A percentile compares a stretch with the other conserved stretches of the same genome.
Evolutionary conservation across 2,888 invertebrate genomes (phyloP).

Genomic region (Gibbula magus): DNA sequence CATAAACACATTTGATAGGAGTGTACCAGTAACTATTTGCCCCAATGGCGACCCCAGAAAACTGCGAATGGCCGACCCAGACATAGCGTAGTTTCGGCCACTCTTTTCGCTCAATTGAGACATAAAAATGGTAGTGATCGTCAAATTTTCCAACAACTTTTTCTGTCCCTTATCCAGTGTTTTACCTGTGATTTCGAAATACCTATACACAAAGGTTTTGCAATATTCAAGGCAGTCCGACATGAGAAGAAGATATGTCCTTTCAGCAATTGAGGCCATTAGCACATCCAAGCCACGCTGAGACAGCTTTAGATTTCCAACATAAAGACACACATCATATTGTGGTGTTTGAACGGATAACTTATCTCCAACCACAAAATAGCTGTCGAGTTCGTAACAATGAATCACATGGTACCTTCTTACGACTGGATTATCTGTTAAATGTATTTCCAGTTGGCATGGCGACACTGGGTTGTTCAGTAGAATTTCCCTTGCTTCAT

Average conservation of each 20-base stretch:
- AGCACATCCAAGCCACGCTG: slow-evolving; percentile 9
- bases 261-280: slow-evolving; percentile 19
- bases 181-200: background rate
- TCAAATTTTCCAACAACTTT: slow-evolving; percentile 14
- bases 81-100: background rate
- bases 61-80: background rate
- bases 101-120: slow-evolving; percentile 4
- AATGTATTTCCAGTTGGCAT: background rate
- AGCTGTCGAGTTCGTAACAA: background rate
- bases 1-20: background rate
- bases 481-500: background rate
- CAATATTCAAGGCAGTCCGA: slow-evolving; percentile 22
- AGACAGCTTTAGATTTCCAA: slow-evolving; percentile 10
- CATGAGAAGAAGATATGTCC: slow-evolving; percentile 4
- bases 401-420: slow-evolving; percentile 15
- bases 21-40: background rate
- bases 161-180: slow-evolving; percentile 9
- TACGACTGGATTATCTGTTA: background rate
- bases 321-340: slow-evolving; percentile 21
- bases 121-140: slow-evolving; percentile 11
- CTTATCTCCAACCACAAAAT: background rate
- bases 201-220: slow-evolving; percentile 11
- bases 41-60: background rate
- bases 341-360: background rate
- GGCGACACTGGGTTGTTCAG: background rate